Evolutionary conservation across 2,113 vertebrate genomes (phyloP).

Genomic region (Lethenteron camtschaticum): DNA sequence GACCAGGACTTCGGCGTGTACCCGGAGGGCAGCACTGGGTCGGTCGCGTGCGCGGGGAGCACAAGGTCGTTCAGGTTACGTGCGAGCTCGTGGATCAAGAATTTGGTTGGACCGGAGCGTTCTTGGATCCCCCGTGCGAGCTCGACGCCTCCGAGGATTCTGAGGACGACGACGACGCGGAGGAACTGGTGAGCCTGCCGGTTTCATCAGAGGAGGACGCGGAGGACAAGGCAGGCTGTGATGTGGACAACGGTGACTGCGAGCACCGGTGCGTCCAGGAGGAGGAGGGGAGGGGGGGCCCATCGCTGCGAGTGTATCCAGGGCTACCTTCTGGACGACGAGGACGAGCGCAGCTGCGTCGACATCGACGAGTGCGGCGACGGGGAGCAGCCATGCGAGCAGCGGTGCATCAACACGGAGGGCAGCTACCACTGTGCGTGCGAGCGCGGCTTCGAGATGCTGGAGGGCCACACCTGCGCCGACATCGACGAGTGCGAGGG

Average conservation of each 20-base stretch:
- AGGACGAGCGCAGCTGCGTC: neutral
- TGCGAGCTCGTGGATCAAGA: neutral
- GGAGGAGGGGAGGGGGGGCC: neutral
- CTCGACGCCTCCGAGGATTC: no score
- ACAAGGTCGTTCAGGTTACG: neutral
- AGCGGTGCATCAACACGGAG: slow-evolving; percentile 4
- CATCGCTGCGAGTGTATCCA: neutral
- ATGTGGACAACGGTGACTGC: neutral
- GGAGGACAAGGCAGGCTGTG: neutral
- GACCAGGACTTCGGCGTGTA: neutral
- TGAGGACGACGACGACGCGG: no score
- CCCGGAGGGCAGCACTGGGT: slow-evolving; percentile 2
- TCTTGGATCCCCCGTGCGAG: neutral
- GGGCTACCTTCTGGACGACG: neutral
- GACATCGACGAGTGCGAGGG: slow-evolving; percentile 1
- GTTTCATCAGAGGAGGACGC: neutral
- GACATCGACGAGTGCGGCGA: slow-evolving; percentile 1
- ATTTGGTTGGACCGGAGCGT: slow-evolving; percentile 4
- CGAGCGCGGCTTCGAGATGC: neutral
- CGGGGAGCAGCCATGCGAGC: neutral
- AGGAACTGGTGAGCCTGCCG: no score
- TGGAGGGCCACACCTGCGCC: neutral
- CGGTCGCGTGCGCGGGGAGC: neutral
- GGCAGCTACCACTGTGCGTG: slow-evolving; percentile 2
- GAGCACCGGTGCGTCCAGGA: neutral